These are phyloP conservation scores for Allygus modestus DNA, from an alignment of 2,888 invertebrate species.

Conservation along the genomic window DNA sequence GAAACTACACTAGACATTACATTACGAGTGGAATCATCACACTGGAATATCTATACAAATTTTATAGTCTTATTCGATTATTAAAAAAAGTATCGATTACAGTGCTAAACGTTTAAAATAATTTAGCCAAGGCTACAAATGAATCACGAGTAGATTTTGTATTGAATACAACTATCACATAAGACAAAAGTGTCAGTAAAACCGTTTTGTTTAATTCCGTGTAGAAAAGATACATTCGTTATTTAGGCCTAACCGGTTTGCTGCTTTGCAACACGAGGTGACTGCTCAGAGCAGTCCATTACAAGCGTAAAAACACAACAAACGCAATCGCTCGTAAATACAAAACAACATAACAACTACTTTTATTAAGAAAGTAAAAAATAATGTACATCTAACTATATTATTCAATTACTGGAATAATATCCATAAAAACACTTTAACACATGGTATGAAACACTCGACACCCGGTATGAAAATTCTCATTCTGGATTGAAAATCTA, in stretches of 20 bases:
- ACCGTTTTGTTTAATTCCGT: conserved; percentile 68
- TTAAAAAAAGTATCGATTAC: conserved; percentile 70
- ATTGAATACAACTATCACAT: conserved; percentile 72
- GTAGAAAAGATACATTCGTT: conserved; percentile 70
- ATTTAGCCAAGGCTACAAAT: conserved; percentile 71
- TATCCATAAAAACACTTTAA: conserved; percentile 57
- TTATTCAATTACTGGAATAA: conserved; percentile 64
- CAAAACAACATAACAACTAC: conserved; percentile 63
- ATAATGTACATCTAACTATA: conserved; percentile 62
- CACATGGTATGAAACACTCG: conserved; percentile 59
- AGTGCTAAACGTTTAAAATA: conserved; percentile 71
- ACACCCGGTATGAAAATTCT: conserved; percentile 67
- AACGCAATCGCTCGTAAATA: conserved; percentile 64
- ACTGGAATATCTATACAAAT: conserved; percentile 69
- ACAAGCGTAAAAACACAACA: conserved; percentile 65
- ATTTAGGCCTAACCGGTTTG: conserved; percentile 62
- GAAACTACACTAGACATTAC: conserved; percentile 61
- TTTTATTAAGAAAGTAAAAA: conserved; percentile 65
- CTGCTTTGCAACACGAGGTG: conserved; percentile 62
- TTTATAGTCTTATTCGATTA: conserved; percentile 68
- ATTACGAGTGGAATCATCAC: conserved; percentile 69
- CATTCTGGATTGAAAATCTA: conserved; percentile 67
- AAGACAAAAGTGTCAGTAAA: conserved; percentile 68
- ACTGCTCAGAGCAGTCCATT: conserved; percentile 63
- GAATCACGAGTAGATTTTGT: conserved; percentile 71